Percentiles rank a stretch among this genome's conserved stretches.
Conservation (phyloP, 1,140 invertebrate species). For the Drusus annulatus region DNA sequence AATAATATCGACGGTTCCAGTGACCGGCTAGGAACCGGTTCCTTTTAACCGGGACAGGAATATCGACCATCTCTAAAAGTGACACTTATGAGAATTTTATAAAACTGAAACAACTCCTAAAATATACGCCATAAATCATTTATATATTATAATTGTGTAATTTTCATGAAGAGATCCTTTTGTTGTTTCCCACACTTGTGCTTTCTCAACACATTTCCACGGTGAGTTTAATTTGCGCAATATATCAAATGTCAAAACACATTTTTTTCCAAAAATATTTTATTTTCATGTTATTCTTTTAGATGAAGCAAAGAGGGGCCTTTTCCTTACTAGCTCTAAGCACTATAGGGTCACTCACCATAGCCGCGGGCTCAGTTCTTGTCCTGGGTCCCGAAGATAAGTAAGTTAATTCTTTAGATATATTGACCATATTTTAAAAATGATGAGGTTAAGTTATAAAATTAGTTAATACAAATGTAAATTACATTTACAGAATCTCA, state of each 20-base stretch:
- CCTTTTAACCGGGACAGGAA: too few species aligned
- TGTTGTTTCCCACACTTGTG: constrained; percentile 18
- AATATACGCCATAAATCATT: too few species aligned
- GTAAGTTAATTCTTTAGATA: constrained; percentile 55
- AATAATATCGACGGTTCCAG: too few species aligned
- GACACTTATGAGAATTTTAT: too few species aligned
- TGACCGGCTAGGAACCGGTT: too few species aligned
- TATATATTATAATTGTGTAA: not conserved
- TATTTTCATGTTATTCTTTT: constrained; percentile 57
- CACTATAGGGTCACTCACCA: constrained; percentile 63
- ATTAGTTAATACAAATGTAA: not conserved
- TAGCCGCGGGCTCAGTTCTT: constrained; percentile 64
- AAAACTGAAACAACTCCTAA: too few species aligned
- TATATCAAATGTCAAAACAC: constrained; percentile 40
- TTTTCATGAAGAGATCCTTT: constrained; percentile 33
- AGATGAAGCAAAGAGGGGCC: constrained; percentile 61
- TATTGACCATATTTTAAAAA: constrained; percentile 16
- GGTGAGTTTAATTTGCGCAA: constrained; percentile 60
- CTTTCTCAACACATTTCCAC: constrained; percentile 53
- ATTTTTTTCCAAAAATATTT: constrained; percentile 7
- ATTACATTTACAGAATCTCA: constrained; percentile 67
- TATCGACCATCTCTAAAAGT: too few species aligned
- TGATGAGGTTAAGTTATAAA: constrained; percentile 7
- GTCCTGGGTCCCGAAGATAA: constrained; percentile 66
- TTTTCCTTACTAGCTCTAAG: constrained; percentile 62